A percentile compares a stretch with the other conserved stretches of the same genome.
phyloP scores from a whole-genome alignment of 2,113 vertebrate genomes.

The Callaeas wilsoni region DNA sequence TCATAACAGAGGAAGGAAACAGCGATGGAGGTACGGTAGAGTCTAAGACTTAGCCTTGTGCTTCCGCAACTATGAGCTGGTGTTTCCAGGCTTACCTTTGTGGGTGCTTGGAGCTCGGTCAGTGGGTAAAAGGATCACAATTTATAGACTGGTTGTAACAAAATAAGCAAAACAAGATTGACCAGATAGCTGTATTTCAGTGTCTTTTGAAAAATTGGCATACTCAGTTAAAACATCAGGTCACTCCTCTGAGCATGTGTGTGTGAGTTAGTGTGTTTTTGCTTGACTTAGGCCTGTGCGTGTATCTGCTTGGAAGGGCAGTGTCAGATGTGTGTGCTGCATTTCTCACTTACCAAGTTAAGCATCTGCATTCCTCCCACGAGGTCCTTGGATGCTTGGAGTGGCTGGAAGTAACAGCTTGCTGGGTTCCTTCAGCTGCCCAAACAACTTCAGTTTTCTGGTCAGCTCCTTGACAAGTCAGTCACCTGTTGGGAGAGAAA shows the following conservation, averaged over 20 bases:
- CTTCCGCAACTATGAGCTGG: not conserved
- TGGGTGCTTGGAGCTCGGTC: not conserved
- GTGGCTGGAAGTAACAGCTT: not conserved
- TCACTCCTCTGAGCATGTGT: not conserved
- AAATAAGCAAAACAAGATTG: not conserved
- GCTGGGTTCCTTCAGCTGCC: not conserved
- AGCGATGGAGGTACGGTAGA: conserved; percentile 88
- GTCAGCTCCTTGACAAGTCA: not conserved
- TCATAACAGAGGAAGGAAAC: conserved; percentile 94
- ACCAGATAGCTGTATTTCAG: not conserved
- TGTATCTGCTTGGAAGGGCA: not conserved
- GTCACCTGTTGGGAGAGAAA: not conserved
- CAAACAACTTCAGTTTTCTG: not conserved
- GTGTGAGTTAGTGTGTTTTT: not conserved
- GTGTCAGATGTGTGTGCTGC: not conserved
- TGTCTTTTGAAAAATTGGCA: not conserved
- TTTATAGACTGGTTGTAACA: not conserved
- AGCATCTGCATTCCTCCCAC: not conserved
- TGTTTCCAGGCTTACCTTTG: not conserved
- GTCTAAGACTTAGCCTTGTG: not conserved
- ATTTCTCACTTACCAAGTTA: not conserved
- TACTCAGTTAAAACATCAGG: not conserved
- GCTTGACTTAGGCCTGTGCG: not conserved
- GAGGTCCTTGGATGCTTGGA: not conserved
- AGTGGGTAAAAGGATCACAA: not conserved